These are phyloP conservation scores for Syritta pipiens DNA, from an alignment of 2,888 invertebrate genomes.

Conservation along the genomic window DNA sequence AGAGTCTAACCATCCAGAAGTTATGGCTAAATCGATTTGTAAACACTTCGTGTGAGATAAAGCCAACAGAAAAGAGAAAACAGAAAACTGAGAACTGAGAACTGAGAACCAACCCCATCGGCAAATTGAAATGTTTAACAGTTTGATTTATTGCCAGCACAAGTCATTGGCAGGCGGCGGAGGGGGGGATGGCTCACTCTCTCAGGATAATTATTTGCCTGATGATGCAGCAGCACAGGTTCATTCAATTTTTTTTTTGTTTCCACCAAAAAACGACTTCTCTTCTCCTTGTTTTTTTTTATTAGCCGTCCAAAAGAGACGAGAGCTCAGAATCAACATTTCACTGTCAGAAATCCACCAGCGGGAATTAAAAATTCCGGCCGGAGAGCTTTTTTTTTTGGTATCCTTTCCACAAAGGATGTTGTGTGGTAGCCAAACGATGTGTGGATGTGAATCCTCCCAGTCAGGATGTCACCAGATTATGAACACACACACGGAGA, in stretches of 20 bases:
- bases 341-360: background rate
- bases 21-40: constrained; percentile 14
- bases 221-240: no score
- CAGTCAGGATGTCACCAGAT: constrained; percentile 14
- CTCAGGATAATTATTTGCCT: constrained; percentile 10
- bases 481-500: background rate
- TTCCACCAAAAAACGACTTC: no score
- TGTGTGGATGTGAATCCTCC: constrained; percentile 20
- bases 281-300: no score
- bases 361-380: constrained; percentile 21
- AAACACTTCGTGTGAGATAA: background rate
- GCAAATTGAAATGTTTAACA: constrained; percentile 22
- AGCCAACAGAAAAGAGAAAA: no score
- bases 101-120: background rate
- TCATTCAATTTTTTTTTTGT: no score
- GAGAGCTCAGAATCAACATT: background rate
- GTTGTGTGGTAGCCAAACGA: no score
- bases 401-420: no score
- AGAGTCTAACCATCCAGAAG: constrained; percentile 16
- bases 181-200: no score
- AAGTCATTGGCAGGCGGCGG: no score
- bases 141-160: constrained; percentile 9
- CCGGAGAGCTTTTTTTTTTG: no score
- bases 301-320: no score
- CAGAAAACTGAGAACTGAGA: no score